Evolutionary conservation across 35 echinoderm and acorn worm species (phyloP), one percentile per base, ranked within the genome.

Genomic region (Hemicentrotus pulcherrimus): DNA sequence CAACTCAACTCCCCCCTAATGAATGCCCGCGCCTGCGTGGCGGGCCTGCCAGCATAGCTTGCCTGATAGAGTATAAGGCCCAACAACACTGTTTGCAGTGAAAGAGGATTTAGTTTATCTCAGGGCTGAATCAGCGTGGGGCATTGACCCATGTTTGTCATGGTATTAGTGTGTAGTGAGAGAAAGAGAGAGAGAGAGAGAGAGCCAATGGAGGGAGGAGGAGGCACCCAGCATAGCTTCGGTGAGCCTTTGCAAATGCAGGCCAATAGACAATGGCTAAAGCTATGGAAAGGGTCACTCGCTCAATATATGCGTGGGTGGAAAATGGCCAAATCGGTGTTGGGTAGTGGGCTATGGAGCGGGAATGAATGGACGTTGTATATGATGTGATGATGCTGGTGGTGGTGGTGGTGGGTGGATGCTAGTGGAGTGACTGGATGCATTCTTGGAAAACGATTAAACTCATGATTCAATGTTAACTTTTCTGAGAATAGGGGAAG

Each of bases 101-200:
- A 93, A 93, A 93, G 91, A 58, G 91, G 91, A 93, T 93, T 93
- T 93, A 58, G 88, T 93, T 93, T 93, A 93, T 93, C 91, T 47
- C n/a, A 15, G 91, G 46, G 46, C 48, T 58, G 91, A 93, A 93
- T 93, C 91, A 93, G 91, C 91, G 30, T 93, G 91, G 91, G 91
- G 91, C 91, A 93, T 93, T 93, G 91, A 93, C 91, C 91, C 46
- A 13, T 93, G 48, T 93, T 93, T 93, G 91, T 93, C 46, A 58
- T 93, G 91, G 91, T 58, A 93, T 93, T 93, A 93, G 88, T 90
- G 88, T 33, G 88, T 41, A 86, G 88, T 15, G 88, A 24, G 88
- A 45, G 88, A 33, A 15, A 24, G 88, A 45, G 88, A 47, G 32
- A 28, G 88, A 86, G 32, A 47, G 88, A 24, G 33, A 18, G 31